Evolutionary conservation across 2,888 invertebrate species (phyloP).

Genomic region (Subacronicta megacephala): DNA sequence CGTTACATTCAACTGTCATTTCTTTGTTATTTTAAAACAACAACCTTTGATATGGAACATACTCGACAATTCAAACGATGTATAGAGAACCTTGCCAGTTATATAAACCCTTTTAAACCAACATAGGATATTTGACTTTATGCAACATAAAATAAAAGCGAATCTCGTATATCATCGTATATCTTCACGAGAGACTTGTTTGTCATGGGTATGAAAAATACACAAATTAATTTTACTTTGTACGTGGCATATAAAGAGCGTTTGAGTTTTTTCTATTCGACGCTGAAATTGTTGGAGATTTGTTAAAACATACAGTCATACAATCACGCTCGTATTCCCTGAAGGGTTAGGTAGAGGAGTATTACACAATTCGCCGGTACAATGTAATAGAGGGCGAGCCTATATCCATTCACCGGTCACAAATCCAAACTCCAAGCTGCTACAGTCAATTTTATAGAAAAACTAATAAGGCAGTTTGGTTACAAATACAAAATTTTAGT

Average conservation of each 20-base stretch:
- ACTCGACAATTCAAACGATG: constrained; percentile 43
- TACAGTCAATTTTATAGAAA: no score
- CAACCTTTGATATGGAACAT: constrained; percentile 58
- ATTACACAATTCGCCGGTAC: no score
- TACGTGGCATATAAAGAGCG: constrained; percentile 17
- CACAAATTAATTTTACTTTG: constrained; percentile 52
- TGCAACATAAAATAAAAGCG: accelerated
- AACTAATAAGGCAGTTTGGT: no score
- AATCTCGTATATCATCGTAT: background rate
- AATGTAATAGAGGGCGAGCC: no score
- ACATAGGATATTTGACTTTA: constrained; percentile 8
- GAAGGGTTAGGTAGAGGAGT: no score
- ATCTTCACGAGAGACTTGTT: background rate
- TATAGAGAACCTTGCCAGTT: constrained; percentile 18
- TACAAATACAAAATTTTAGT: no score
- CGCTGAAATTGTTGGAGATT: background rate
- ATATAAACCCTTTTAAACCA: constrained; percentile 1
- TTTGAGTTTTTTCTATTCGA: constrained; percentile 19
- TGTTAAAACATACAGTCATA: no score
- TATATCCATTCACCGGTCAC: no score
- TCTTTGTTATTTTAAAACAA: constrained; percentile 68
- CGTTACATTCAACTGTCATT: constrained; percentile 52
- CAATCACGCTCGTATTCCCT: no score
- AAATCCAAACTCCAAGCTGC: no score
- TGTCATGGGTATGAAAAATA: constrained; percentile 42